Evolutionary conservation across 92 coral and sea anemone species (phyloP), one percentile per base, ranked within the genome.

Genomic region (Paramuricea clavata): DNA sequence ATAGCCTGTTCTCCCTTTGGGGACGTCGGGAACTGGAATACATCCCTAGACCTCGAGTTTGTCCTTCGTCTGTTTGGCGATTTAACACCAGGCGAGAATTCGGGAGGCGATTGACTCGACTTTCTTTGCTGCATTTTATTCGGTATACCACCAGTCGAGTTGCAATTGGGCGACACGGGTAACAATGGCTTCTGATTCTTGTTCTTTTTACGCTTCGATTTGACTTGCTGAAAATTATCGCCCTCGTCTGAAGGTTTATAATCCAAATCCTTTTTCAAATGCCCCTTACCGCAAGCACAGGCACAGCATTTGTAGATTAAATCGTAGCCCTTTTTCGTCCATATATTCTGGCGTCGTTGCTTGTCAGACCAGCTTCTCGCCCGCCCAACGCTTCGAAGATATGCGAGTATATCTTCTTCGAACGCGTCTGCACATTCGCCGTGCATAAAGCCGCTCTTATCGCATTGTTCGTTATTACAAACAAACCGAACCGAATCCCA

Each of bases 251-350:
- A 94, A 2, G 97, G 92, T 10, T 89, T 69, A 80, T 89, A 96
- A 76, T 94, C 99, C 68, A 96, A 92, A 75, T 96, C 99, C 74
- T 96, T 96, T 76, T 93, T 89, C 49, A 96, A 90, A 86, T 96
- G 99, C 10, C 99, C 98, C 70, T 96, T 96, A 52, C 95, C 98
- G 76, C 99, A 96, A n/a, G 80, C 85, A 83, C 99, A 96, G 43
- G 98, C 98, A 59, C 99, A 96, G 74, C 99, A 94, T 83, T 96
- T 96, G 91, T 95, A 96, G 2, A 98, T 95, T 32, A 96, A 90
- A 90, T 96, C 99, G 80, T 96, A 96, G 54, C 99, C 99, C 57
- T 94, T 96, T 93, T 96, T 96, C 52, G 99, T 96, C 99, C 99
- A 96, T 82, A 96, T 96, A 88, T 96, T 96, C 69, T 96, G 99